Base-by-base conservation (phyloP, 2,888 invertebrate species). In the Drosophila algonquin region DNA sequence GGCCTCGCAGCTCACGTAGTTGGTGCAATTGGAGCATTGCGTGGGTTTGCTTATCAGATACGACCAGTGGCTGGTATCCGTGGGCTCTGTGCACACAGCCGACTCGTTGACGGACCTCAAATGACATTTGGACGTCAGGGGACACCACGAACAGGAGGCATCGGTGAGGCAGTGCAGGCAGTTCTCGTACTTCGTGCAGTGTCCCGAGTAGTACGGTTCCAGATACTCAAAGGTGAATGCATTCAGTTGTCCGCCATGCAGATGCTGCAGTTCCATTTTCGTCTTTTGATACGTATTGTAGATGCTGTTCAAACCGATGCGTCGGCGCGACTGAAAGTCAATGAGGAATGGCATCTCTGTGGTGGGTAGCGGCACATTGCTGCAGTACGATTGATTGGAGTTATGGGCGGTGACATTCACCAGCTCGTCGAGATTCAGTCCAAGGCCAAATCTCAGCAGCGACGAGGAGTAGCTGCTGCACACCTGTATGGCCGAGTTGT, bases 101-200 rank as follows among this genome's bases (percentile, higher is more conserved):
- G 93, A 94, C 90, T 97, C 96, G 80, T 96, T 95, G 0, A 94
- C 93, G 14, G 93, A 92, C 40, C 96, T 94, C 7, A 94, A 93
- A 77, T 97, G 93, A 90, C 97, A 97, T 54, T 93, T 93, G 75
- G 94, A 93, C n/a, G 94, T 95, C 10, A 95, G 90, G 73, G 96
- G 96, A 90, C 98, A 98, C 98, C 98, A 98, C 1, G 97, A 97
- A 90, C 98, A 98, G 16, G 95, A 94, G 1, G 96, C 95, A 92
- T 98, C 98, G 0, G 96, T 95, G 60, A 98, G 93, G 90, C 98
- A 98, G 73, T 97, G 95, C 40, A 98, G 93, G 88, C 98, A 98
- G 92, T 97, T 98, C 76, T 93, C 94, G 91, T 97, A 96, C 59
- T 94, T 93, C 0, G 93, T 92, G 89, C 98, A 98, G 32, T 95